Conservation (phyloP, 2,888 invertebrate species). For the Parapristionchus giblindavisi region DNA sequence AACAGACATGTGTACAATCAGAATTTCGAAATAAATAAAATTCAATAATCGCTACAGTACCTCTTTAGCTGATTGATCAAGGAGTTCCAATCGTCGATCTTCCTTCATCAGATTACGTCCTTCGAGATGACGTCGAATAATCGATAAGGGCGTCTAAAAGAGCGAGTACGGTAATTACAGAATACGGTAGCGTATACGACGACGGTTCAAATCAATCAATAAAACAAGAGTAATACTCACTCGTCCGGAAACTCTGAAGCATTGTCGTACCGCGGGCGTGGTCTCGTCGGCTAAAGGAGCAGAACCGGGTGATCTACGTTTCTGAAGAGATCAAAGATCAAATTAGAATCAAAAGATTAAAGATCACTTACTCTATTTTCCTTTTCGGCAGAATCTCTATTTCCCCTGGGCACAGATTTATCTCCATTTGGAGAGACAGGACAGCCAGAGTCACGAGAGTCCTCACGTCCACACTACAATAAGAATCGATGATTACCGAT, state of each 20-base stretch:
- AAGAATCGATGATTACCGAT: not conserved
- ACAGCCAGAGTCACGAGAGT: constrained; percentile 34
- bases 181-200: not conserved
- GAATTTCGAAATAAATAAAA: not conserved
- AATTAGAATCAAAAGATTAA: not conserved
- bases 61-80: constrained; percentile 8
- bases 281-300: not conserved
- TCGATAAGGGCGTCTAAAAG: constrained; percentile 20
- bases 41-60: not conserved
- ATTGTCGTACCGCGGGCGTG: not conserved
- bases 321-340: constrained; percentile 1
- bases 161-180: not conserved
- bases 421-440: constrained; percentile 5
- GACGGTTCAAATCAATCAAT: too few relatives aligned
- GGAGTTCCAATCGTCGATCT: constrained; percentile 8
- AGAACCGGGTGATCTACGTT: constrained; percentile 1
- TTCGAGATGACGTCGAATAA: constrained; percentile 9
- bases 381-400: constrained; percentile 19
- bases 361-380: constrained; percentile 8
- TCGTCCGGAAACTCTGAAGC: constrained; percentile 12
- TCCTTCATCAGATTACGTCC: not conserved
- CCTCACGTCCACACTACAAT: constrained; percentile 1
- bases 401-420: not conserved
- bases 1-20: too few relatives aligned
- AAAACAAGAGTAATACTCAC: constrained; percentile 1